Evolutionary conservation across 2,888 invertebrate species (phyloP).

Genomic region (Epinotia nisella): DNA sequence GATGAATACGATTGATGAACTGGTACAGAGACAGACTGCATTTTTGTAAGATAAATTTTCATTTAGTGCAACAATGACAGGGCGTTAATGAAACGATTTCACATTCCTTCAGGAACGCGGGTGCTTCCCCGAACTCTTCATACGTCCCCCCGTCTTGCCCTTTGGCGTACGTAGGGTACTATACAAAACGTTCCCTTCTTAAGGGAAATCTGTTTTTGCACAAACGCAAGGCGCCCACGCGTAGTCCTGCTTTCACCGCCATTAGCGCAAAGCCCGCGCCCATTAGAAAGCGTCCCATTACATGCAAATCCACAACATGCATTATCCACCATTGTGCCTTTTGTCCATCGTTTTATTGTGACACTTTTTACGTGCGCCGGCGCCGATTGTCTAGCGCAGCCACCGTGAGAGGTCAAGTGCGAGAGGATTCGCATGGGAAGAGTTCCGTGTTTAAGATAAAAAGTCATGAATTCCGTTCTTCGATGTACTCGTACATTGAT

Average conservation of each 20-base stretch:
- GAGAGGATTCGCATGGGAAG: not conserved
- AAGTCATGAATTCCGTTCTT: not conserved
- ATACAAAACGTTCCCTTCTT: not conserved
- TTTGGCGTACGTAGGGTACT: no score
- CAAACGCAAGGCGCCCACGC: conserved; percentile 50
- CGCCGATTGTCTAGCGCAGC: conserved; percentile 10
- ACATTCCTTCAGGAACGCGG: no score
- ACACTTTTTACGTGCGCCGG: conserved; percentile 35
- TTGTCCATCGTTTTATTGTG: conserved; percentile 43
- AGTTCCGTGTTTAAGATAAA: not conserved
- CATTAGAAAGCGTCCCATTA: conserved; percentile 77
- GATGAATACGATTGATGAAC: not conserved
- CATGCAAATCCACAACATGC: conserved; percentile 63
- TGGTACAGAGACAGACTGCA: not conserved
- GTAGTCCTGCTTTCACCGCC: conserved; percentile 68
- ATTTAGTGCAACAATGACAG: no score
- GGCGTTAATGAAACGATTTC: no score
- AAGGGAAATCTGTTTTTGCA: conserved; percentile 4
- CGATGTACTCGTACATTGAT: no score
- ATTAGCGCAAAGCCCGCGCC: conserved; percentile 61
- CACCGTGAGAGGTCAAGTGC: conserved; percentile 3
- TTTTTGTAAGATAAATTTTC: not conserved
- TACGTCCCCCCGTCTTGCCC: no score
- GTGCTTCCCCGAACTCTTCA: no score
- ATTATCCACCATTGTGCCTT: conserved; percentile 43